Evolutionary conservation across 2,113 vertebrate species (phyloP).

Genomic region (Dendropsophus ebraccatus): DNA sequence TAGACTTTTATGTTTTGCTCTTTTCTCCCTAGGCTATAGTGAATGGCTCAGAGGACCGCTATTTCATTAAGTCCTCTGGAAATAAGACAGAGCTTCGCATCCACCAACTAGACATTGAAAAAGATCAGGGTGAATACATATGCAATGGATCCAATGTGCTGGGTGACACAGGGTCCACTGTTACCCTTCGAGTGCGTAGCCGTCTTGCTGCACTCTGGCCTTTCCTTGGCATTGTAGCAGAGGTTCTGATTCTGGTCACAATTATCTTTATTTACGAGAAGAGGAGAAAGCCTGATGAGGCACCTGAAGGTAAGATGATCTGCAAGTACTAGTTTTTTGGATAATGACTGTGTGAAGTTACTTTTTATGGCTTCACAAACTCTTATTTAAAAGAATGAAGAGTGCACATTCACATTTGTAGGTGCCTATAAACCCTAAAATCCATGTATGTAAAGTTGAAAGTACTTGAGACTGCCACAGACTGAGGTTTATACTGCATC

Average conservation of each 20-base stretch:
- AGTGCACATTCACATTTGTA: too few species aligned
- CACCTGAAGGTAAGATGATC: slow-evolving; percentile 83
- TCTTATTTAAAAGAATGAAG: too few species aligned
- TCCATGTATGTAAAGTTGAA: too few species aligned
- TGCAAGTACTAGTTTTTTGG: too few species aligned
- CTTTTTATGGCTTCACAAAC: too few species aligned
- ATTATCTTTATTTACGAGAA: slow-evolving; percentile 98
- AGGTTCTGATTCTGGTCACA: slow-evolving; percentile 91
- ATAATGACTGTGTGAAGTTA: too few species aligned
- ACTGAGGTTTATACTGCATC: too few species aligned
- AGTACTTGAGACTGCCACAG: not conserved
- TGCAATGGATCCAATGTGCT: slow-evolving; percentile 72
- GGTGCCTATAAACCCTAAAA: too few species aligned
- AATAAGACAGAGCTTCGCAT: slow-evolving; percentile 78
- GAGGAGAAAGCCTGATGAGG: slow-evolving; percentile 91
- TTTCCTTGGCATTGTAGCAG: slow-evolving; percentile 94
- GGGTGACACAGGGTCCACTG: not conserved
- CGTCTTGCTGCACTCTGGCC: slow-evolving; percentile 94
- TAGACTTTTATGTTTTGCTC: not conserved
- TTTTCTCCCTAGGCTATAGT: slow-evolving; percentile 63
- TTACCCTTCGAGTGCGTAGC: slow-evolving; percentile 86
- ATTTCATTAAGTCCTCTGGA: slow-evolving; percentile 72
- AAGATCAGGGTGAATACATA: slow-evolving; percentile 78
- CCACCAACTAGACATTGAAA: slow-evolving; percentile 68
- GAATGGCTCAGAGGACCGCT: slow-evolving; percentile 74